phyloP scores from a whole-genome alignment of 1,140 invertebrate species.

The Stegodyphus mimosarum region DNA sequence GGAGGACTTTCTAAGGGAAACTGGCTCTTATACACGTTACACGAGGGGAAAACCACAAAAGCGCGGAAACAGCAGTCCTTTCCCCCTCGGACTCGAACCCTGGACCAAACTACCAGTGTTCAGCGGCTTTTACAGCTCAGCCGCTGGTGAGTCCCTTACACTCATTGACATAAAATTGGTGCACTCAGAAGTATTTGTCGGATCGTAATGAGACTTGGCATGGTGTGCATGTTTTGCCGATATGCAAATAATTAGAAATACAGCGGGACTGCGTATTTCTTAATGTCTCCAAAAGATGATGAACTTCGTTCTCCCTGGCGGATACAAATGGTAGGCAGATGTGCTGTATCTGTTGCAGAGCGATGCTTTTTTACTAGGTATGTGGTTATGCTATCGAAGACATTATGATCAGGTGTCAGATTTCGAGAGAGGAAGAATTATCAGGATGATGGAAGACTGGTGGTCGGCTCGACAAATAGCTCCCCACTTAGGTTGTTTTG shows the following conservation, averaged over 20 bases:
- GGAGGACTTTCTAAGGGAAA: too few species aligned
- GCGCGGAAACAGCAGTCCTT: too few species aligned
- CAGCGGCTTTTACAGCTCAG: too few species aligned
- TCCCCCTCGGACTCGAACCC: too few species aligned
- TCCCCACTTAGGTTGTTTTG: not conserved
- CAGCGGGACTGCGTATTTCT: not conserved
- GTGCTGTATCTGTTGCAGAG: not conserved
- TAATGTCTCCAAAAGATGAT: not conserved
- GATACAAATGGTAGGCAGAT: not conserved
- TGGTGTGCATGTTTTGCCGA: not conserved
- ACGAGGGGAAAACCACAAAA: too few species aligned
- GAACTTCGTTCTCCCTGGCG: not conserved
- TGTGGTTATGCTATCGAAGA: not conserved
- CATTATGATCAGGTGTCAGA: not conserved
- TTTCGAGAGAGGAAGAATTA: not conserved
- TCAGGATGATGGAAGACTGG: not conserved
- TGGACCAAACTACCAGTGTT: too few species aligned
- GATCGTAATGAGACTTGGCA: not conserved
- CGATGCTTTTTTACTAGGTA: not conserved
- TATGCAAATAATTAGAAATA: not conserved
- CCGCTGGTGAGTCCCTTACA: not conserved
- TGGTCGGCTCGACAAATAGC: not conserved
- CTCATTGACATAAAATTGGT: not conserved
- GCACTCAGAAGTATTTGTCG: not conserved
- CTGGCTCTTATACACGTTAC: too few species aligned